Evolutionary conservation across 2,888 invertebrate species (phyloP).

Genomic region (Cantharis nigra): DNA sequence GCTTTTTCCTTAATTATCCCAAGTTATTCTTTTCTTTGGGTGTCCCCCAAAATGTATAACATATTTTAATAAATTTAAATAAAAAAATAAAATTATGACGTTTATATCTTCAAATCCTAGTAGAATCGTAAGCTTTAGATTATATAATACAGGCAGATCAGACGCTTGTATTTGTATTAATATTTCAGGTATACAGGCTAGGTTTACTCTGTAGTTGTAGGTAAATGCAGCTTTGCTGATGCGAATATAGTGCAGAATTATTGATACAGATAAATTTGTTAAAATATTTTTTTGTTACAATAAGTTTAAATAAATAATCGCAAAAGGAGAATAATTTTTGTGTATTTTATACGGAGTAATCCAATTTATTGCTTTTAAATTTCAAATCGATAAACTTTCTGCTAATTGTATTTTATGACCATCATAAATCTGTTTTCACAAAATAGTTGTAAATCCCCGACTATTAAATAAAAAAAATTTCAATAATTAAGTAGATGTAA

Average conservation of each 20-base stretch:
- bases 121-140: neutral
- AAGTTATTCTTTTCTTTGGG: neutral
- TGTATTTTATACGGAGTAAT: neutral
- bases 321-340: neutral
- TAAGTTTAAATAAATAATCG: neutral
- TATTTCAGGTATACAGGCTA: neutral
- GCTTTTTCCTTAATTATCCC: neutral
- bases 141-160: neutral
- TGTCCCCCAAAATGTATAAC: neutral
- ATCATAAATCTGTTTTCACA: neutral
- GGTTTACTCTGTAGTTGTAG: neutral
- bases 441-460: neutral
- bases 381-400: neutral
- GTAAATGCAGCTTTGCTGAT: neutral
- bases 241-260: neutral
- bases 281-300: neutral
- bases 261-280: neutral
- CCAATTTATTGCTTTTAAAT: neutral
- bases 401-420: neutral
- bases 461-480: neutral
- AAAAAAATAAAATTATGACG: neutral
- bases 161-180: neutral
- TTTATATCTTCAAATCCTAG: no score
- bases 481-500: neutral
- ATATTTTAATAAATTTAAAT: neutral